phyloP scores from a whole-genome alignment of 2,888 invertebrate genomes.

The Cacoxenus indagator region DNA sequence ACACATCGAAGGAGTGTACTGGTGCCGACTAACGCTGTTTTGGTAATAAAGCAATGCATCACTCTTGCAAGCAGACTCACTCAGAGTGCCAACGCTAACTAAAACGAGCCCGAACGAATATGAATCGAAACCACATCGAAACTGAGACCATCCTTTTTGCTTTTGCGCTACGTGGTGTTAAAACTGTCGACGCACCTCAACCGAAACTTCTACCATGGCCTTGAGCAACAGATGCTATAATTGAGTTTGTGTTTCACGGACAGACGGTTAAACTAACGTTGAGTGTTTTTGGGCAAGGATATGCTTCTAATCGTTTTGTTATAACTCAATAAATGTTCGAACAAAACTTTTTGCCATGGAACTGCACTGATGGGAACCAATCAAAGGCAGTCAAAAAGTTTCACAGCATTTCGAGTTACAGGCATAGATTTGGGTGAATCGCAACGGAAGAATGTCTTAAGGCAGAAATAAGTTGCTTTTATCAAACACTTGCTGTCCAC shows the following conservation, averaged over 20 bases:
- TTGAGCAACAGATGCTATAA: conserved; percentile 61
- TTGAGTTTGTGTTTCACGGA: conserved; percentile 61
- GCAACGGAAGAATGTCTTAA: too few relatives aligned
- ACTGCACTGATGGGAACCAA: too few relatives aligned
- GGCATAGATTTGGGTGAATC: too few relatives aligned
- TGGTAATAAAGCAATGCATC: conserved; percentile 66
- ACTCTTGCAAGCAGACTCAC: conserved; percentile 30
- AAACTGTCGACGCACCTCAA: conserved; percentile 58
- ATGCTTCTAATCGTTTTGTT: neutral
- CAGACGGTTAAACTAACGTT: conserved; percentile 43
- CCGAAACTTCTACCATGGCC: conserved; percentile 42
- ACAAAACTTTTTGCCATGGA: too few relatives aligned
- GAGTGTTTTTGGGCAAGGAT: conserved; percentile 20
- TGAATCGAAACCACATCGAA: neutral
- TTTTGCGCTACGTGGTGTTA: conserved; percentile 21
- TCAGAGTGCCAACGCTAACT: neutral
- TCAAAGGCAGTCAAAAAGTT: too few relatives aligned
- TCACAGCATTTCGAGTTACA: too few relatives aligned
- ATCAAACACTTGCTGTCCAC: too few relatives aligned
- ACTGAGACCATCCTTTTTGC: neutral
- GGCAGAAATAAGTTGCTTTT: too few relatives aligned
- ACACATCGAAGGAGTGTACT: conserved; percentile 27
- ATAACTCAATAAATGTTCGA: neutral
- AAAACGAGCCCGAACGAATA: neutral
- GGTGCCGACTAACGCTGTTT: neutral